phyloP scores from a whole-genome alignment of 2,888 invertebrate species.

The Agrypnus murinus region DNA sequence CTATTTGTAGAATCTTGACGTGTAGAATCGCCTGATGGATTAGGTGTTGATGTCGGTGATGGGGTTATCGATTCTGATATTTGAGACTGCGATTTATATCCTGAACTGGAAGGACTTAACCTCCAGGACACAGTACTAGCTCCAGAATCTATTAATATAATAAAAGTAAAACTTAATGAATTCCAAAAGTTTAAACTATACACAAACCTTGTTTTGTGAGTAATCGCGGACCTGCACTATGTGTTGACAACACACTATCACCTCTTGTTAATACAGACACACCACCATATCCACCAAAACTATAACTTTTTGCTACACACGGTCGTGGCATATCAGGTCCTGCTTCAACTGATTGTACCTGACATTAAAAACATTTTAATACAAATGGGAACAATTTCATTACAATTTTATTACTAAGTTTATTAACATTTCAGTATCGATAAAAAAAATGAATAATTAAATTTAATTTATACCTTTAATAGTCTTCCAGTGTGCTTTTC shows the following conservation, averaged over 20 bases:
- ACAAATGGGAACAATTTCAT: constrained; percentile 24
- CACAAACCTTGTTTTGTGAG: constrained; percentile 84
- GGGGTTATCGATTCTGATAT: constrained; percentile 86
- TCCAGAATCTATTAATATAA: constrained; percentile 72
- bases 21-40: constrained; percentile 60
- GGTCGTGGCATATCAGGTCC: constrained; percentile 69
- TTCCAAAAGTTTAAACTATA: background rate
- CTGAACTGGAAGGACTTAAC: constrained; percentile 83
- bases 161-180: constrained; percentile 14
- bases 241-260: constrained; percentile 79
- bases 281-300: constrained; percentile 88
- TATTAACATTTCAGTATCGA: background rate
- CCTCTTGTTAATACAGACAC: constrained; percentile 74
- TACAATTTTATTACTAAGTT: background rate
- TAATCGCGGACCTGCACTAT: constrained; percentile 77
- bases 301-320: constrained; percentile 88
- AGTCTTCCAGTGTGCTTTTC: constrained; percentile 71
- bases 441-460: background rate
- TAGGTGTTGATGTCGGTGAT: constrained; percentile 79
- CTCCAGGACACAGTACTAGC: constrained; percentile 78
- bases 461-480: constrained; percentile 70
- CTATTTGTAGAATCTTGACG: constrained; percentile 60
- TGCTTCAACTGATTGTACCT: constrained; percentile 77
- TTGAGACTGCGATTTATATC: constrained; percentile 84
- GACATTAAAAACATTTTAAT: constrained; percentile 33